These are phyloP conservation scores for Chrysolina haemoptera DNA, from an alignment of 2,888 invertebrate species.

Conservation along the genomic window DNA sequence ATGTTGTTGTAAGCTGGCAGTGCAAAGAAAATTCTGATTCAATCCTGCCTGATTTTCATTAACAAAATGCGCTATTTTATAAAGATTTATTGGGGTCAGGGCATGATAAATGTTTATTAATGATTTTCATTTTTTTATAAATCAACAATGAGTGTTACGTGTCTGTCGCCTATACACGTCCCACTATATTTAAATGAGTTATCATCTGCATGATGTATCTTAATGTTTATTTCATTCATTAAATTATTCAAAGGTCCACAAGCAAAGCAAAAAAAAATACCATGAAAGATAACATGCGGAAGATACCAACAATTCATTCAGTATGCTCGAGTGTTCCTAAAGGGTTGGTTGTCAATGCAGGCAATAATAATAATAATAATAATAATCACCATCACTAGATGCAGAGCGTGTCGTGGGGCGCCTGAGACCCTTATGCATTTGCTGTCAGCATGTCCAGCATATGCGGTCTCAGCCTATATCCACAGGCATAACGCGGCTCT, in stretches of 20 bases:
- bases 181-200: slow-evolving; percentile 2
- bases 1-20: too few relatives aligned
- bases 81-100: background rate
- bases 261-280: background rate
- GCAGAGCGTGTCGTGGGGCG: too few relatives aligned
- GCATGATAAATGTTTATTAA: background rate
- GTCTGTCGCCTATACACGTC: background rate
- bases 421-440: too few relatives aligned
- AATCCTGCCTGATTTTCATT: background rate
- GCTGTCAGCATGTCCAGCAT: too few relatives aligned
- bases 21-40: too few relatives aligned
- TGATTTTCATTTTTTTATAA: background rate
- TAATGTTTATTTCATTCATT: background rate
- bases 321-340: too few relatives aligned
- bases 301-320: background rate
- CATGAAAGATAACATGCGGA: too few relatives aligned
- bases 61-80: background rate
- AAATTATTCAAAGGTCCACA: background rate
- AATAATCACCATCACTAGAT: too few relatives aligned
- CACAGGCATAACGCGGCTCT: too few relatives aligned
- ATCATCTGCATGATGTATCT: slow-evolving; percentile 8
- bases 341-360: too few relatives aligned
- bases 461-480: too few relatives aligned
- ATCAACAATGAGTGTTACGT: background rate
- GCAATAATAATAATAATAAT: too few relatives aligned